These are phyloP conservation scores for Microchirus variegatus DNA, from an alignment of 2,797 vertebrate species.

Conservation along the genomic window DNA sequence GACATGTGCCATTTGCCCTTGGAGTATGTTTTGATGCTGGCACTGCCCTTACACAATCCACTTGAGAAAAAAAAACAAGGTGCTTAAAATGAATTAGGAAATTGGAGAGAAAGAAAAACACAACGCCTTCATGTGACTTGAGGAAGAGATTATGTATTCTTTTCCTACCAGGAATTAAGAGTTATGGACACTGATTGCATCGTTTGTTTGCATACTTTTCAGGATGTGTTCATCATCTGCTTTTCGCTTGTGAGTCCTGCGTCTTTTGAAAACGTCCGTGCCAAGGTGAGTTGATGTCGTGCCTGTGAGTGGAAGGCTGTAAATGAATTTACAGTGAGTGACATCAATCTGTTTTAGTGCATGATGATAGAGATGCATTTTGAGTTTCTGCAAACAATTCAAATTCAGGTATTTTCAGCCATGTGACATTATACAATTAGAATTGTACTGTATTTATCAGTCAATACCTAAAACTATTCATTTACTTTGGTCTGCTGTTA, in stretches of 20 bases:
- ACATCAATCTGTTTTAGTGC: too few relatives aligned
- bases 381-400: too few relatives aligned
- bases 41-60: neutral
- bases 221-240: conserved; percentile 99
- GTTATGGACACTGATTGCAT: conserved; percentile 28
- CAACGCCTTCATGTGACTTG: conserved; percentile 10
- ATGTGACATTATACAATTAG: too few relatives aligned
- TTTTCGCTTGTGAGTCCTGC: conserved; percentile 99
- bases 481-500: too few relatives aligned
- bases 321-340: neutral
- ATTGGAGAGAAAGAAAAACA: conserved; percentile 14
- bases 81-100: conserved; percentile 29
- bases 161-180: conserved; percentile 28
- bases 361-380: too few relatives aligned
- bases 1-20: neutral
- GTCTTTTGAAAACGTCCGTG: conserved; percentile 98
- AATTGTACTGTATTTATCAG: too few relatives aligned
- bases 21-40: neutral
- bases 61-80: conserved; percentile 7
- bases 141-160: neutral
- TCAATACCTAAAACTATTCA: too few relatives aligned
- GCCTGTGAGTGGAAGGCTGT: neutral
- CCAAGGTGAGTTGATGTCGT: conserved; percentile 64
- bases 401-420: too few relatives aligned
- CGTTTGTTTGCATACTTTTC: conserved; percentile 30